phyloP scores from a whole-genome alignment of 2,797 vertebrate genomes.

The Gallinago solitaria region DNA sequence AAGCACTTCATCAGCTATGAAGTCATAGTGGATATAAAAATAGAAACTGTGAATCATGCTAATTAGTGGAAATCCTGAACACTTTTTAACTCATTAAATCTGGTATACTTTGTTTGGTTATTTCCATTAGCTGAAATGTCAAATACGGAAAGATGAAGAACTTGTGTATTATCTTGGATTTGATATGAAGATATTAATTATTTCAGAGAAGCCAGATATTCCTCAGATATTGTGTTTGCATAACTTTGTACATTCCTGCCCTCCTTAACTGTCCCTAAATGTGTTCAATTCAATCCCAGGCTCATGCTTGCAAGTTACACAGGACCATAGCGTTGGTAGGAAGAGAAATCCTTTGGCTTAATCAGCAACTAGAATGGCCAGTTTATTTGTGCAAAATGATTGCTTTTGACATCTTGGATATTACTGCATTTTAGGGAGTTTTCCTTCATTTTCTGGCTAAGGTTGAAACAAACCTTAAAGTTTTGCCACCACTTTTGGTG shows the following conservation, averaged over 20 bases:
- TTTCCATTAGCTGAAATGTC: background rate
- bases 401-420: background rate
- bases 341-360: background rate
- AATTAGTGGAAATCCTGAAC: background rate
- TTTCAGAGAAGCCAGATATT: background rate
- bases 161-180: background rate
- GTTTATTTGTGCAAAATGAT: background rate
- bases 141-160: background rate
- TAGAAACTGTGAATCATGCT: background rate
- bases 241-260: background rate
- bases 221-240: background rate
- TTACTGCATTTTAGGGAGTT: background rate
- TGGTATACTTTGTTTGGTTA: background rate
- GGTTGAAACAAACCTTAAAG: background rate
- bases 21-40: background rate
- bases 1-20: background rate
- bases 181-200: background rate
- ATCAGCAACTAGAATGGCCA: background rate
- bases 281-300: background rate
- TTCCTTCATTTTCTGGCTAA: background rate
- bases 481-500: background rate
- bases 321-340: background rate
- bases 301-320: background rate
- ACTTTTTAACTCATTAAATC: background rate
- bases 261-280: background rate